Evolutionary conservation across 2,888 invertebrate species (phyloP), one percentile per base, ranked within the genome.

Genomic region (Hirtodrosophila duncani): DNA sequence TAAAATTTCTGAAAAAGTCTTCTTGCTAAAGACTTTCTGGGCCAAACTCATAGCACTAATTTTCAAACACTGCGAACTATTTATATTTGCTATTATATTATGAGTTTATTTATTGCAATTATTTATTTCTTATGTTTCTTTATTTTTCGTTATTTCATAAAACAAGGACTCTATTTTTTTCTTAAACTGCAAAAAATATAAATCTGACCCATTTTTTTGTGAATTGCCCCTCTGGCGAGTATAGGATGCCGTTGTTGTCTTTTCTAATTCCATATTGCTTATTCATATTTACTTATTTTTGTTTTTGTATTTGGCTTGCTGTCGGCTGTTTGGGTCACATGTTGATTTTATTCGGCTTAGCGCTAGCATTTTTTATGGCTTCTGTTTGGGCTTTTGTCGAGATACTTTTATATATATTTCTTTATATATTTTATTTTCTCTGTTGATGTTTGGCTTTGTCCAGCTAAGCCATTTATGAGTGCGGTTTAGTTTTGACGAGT

Each of bases 331-430:
- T 53, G 53, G 51, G 44, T 34, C 37, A 55, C 42, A 67, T 59
- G 65, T 67, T 68, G 63, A 65, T 67, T 67, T 68, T 38, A 53
- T 57, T 37, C 46, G 53, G 68, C 52, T 67, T 68, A 49, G 59
- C 69, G 59, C 51, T 31, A 30, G 63, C 57, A 63, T 66, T 63
- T 63, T 38, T 52, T 58, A 57, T 61, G 49, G 49, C 53, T 55
- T 58, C 39, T 56, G 45, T 60, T 39, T 43, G 42, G 31, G 33
- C 26, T 45, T n/a, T n/a, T n/a, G n/a, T n/a, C n/a, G n/a, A 46
- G 17, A 20, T 18, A 29, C 24, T 50, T 42, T 51, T 14, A 6
- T 18, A 8, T 11, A 23, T 31, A n/a, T n/a, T n/a, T n/a, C n/a
- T n/a, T n/a, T n/a, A n/a, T n/a, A n/a, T n/a, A n/a, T n/a, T n/a